These are phyloP conservation scores for Galbula dea DNA, from an alignment of 2,113 vertebrate species.

Conservation along the genomic window DNA sequence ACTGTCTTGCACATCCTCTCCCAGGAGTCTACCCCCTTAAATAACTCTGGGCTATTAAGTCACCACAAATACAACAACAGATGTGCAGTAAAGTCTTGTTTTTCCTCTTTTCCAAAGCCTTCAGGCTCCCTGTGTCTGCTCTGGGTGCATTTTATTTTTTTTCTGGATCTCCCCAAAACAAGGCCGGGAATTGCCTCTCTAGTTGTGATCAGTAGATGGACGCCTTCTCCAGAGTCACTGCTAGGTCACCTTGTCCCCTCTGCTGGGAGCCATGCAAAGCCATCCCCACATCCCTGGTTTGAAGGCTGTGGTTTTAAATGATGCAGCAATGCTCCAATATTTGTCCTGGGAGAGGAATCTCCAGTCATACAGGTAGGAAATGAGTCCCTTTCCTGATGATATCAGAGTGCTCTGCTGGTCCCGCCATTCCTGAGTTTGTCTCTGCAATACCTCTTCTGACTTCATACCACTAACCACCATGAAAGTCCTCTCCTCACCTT, in stretches of 20 bases:
- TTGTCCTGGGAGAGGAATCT: not conserved
- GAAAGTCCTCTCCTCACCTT: not conserved
- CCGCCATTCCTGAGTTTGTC: not conserved
- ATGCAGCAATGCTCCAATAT: not conserved
- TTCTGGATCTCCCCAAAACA: not conserved
- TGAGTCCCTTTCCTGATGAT: not conserved
- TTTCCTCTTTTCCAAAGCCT: not conserved
- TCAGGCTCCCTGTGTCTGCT: not conserved
- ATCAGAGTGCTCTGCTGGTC: not conserved
- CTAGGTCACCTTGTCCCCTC: not conserved
- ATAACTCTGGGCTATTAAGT: slow-evolving; percentile 10
- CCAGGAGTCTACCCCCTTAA: slow-evolving; percentile 22
- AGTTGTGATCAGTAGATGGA: not conserved
- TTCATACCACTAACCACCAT: not conserved
- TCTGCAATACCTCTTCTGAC: not conserved
- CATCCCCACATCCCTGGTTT: not conserved
- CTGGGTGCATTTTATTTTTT: not conserved
- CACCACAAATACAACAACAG: slow-evolving; percentile 33
- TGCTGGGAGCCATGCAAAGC: not conserved
- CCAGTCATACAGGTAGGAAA: not conserved
- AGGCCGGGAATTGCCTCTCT: not conserved
- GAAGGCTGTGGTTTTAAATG: not conserved
- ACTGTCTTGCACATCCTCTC: slow-evolving; percentile 1
- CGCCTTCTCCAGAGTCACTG: not conserved
- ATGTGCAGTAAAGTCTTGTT: not conserved